These are phyloP conservation scores for Caenorhabditis japonica DNA, from an alignment of 2,888 invertebrate genomes.

Conservation along the genomic window DNA sequence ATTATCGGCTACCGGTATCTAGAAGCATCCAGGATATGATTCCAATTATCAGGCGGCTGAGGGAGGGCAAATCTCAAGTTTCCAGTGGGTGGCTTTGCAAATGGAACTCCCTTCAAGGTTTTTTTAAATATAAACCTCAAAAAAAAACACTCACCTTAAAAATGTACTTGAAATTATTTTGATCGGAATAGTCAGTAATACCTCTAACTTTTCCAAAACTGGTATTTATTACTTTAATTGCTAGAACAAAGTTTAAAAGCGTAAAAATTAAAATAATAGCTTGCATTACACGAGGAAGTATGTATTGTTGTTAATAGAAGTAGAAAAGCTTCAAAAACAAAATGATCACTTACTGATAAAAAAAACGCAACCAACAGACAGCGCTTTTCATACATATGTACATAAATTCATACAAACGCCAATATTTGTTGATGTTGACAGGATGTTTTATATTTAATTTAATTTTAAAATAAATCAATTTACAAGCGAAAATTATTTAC, in stretches of 20 bases:
- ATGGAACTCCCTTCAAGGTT: conserved; percentile 31
- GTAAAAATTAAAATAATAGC: neutral
- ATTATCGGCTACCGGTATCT: conserved; percentile 26
- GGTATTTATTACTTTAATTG: conserved; percentile 17
- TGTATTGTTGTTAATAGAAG: too few species aligned
- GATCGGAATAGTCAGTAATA: conserved; percentile 7
- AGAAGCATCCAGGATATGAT: conserved; percentile 28
- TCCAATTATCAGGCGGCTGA: conserved; percentile 23
- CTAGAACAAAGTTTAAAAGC: conserved; percentile 6
- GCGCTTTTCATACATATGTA: too few species aligned
- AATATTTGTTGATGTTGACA: neutral
- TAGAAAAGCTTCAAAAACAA: too few species aligned
- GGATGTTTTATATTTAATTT: too few species aligned
- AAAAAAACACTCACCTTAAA: conserved; percentile 14
- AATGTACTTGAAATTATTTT: conserved; percentile 6
- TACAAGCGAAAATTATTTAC: too few species aligned
- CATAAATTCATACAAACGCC: too few species aligned
- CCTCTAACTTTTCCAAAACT: conserved; percentile 39
- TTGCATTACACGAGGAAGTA: too few species aligned
- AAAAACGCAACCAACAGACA: too few species aligned
- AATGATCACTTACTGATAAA: too few species aligned
- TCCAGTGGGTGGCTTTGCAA: conserved; percentile 28
- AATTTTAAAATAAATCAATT: too few species aligned
- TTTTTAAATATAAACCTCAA: neutral
- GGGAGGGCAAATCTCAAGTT: conserved; percentile 32